These are phyloP conservation scores for Mesocentrotus franciscanus DNA, from an alignment of 53 echinoderm and acorn worm species.

Conservation along the genomic window DNA sequence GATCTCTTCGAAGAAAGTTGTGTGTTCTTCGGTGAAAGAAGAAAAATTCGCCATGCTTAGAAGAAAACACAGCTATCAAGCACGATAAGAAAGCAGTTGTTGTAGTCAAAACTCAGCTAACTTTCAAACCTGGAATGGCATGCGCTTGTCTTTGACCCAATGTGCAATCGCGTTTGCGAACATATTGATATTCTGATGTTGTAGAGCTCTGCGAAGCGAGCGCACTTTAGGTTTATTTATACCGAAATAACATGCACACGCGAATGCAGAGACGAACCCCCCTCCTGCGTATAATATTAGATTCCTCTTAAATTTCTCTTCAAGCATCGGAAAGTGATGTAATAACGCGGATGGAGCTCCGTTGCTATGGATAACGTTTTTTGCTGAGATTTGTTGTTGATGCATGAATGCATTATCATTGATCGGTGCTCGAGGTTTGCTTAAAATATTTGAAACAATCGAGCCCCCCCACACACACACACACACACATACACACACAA, in stretches of 20 bases:
- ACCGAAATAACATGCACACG: not conserved
- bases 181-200: not conserved
- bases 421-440: too few species aligned
- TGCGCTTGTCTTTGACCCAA: not conserved
- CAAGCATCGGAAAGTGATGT: not conserved
- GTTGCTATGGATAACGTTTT: not conserved
- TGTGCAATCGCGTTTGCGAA: not conserved
- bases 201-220: not conserved
- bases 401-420: too few species aligned
- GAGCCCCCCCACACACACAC: too few species aligned
- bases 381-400: too few species aligned
- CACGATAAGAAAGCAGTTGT: not conserved
- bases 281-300: not conserved
- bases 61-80: not conserved
- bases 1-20: not conserved
- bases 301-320: not conserved
- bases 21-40: not conserved
- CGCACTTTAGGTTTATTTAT: not conserved
- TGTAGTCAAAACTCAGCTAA: not conserved
- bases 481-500: too few species aligned
- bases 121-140: not conserved
- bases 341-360: not conserved
- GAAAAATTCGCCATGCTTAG: not conserved
- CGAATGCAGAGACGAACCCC: not conserved
- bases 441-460: too few species aligned